A percentile compares a stretch with the other conserved stretches of the same genome.
Conservation (phyloP, 2,888 invertebrate genomes). For the Microdon myrmicae region DNA sequence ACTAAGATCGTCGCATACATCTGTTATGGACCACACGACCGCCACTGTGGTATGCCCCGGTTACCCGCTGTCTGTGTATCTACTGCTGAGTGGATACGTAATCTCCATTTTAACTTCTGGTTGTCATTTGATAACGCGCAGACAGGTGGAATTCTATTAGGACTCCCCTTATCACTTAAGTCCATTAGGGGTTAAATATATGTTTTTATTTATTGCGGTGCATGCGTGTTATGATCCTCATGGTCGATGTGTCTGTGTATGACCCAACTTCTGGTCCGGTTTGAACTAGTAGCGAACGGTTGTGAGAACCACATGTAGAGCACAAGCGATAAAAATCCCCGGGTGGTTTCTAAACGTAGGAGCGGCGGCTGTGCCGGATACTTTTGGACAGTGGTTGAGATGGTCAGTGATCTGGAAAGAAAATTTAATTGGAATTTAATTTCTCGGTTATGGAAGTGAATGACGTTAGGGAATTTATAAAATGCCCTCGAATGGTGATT, state of each 20-base stretch:
- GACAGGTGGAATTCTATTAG: constrained; percentile 54
- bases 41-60: constrained; percentile 15
- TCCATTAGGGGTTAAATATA: constrained; percentile 57
- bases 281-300: constrained; percentile 41
- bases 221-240: constrained; percentile 29
- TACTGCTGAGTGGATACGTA: constrained; percentile 47
- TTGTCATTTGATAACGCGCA: constrained; percentile 54
- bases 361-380: no score
- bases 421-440: constrained; percentile 48
- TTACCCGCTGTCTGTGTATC: constrained; percentile 13
- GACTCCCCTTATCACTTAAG: constrained; percentile 54
- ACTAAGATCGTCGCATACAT: constrained; percentile 49
- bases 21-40: constrained; percentile 43
- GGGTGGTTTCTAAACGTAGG: constrained; percentile 47
- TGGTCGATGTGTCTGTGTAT: constrained; percentile 11
- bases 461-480: constrained; percentile 20
- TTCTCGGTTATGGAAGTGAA: constrained; percentile 21
- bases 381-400: constrained; percentile 34
- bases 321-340: constrained; percentile 47
- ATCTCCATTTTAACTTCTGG: constrained; percentile 56
- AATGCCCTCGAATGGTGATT: constrained; percentile 13
- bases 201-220: constrained; percentile 46
- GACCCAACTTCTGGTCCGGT: constrained; percentile 15
- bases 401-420: constrained; percentile 46
- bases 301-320: constrained; percentile 49